These are phyloP conservation scores for Synchiropus splendidus DNA, from an alignment of 2,113 vertebrate species.

Conservation along the genomic window DNA sequence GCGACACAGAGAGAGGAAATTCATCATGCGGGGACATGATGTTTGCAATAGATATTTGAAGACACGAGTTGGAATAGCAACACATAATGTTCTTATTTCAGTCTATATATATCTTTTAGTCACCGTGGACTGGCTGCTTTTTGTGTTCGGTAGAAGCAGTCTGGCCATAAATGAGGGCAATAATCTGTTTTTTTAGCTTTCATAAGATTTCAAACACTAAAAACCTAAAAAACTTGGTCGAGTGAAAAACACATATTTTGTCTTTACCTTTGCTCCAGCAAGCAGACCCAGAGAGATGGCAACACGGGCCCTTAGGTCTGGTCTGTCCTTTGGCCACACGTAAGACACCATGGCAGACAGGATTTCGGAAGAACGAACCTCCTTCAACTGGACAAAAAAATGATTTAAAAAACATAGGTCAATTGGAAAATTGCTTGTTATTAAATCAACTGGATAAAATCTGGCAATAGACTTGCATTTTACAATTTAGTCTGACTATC, in stretches of 20 bases:
- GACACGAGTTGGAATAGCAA: background rate
- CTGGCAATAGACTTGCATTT: constrained; percentile 14
- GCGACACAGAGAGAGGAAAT: constrained; percentile 44
- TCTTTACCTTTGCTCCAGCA: constrained; percentile 81
- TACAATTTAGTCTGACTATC: constrained; percentile 23
- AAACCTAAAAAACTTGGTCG: too few species aligned
- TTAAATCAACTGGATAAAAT: too few species aligned
- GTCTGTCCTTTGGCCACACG: constrained; percentile 91
- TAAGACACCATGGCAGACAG: constrained; percentile 87
- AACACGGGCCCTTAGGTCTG: constrained; percentile 87
- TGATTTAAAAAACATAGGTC: too few species aligned
- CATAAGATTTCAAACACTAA: background rate
- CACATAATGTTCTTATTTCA: too few species aligned
- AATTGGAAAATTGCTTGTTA: too few species aligned
- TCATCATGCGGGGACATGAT: constrained; percentile 34
- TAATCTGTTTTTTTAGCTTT: too few species aligned
- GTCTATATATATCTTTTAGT: too few species aligned
- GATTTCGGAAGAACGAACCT: constrained; percentile 80
- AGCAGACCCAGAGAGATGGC: constrained; percentile 82
- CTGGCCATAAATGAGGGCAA: too few species aligned
- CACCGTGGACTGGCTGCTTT: too few species aligned
- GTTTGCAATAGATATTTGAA: constrained; percentile 20
- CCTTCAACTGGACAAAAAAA: constrained; percentile 73
- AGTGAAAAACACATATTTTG: background rate
- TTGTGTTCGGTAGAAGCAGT: too few species aligned